Percentiles rank a stretch among this genome's conserved stretches.
These are phyloP conservation scores for Chelon labrosus DNA, from an alignment of 2,797 vertebrate species.

Conservation along the genomic window DNA sequence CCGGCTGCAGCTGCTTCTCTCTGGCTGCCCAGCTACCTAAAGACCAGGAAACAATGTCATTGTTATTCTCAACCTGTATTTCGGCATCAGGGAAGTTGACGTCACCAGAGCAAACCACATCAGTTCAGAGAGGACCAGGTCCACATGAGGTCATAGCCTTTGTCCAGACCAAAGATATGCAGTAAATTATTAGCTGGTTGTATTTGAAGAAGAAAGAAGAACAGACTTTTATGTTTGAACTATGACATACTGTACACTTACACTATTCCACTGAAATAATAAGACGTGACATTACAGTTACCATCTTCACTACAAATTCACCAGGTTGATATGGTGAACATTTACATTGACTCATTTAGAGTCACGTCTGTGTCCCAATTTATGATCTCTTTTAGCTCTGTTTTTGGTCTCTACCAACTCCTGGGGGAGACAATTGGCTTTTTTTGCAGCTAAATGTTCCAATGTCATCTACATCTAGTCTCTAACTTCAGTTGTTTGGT, in stretches of 20 bases:
- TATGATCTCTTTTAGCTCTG: neutral
- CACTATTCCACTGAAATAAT: no score
- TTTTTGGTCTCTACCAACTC: neutral
- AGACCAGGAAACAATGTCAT: constrained; percentile 23
- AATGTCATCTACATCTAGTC: neutral
- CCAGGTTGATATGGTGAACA: no score
- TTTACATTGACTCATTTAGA: neutral
- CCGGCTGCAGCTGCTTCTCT: constrained; percentile 67
- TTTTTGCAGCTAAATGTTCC: neutral
- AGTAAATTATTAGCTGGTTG: constrained; percentile 19
- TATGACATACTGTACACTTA: no score
- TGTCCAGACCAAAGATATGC: neutral
- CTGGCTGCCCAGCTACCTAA: neutral
- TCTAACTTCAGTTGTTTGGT: neutral
- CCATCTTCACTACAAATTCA: no score
- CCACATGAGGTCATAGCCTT: neutral
- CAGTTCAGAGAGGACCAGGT: constrained; percentile 21
- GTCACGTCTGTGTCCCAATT: neutral
- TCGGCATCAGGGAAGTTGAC: neutral
- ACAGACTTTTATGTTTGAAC: no score
- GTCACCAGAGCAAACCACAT: neutral
- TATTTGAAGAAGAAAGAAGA: no score
- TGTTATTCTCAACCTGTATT: neutral
- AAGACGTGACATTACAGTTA: no score
- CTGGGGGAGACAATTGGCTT: neutral